Conservation (phyloP, 2,797 vertebrate genomes). For the Oryzias dopingdopingensis region DNA sequence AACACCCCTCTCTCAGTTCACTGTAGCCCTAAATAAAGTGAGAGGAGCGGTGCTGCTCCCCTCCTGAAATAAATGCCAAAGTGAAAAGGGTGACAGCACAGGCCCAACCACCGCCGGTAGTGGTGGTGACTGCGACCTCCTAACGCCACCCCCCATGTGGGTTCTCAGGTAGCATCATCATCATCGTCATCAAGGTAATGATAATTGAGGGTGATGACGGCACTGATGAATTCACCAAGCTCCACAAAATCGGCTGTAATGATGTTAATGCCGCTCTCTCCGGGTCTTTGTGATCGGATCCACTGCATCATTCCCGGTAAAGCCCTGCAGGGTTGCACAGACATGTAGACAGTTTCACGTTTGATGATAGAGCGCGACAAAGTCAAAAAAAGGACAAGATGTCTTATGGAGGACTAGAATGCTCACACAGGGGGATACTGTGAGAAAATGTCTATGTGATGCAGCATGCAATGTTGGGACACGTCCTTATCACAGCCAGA, state of each 20-base stretch:
- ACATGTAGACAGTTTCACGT: conserved; percentile 6
- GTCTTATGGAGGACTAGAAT: conserved; percentile 37
- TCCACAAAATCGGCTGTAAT: conserved; percentile 98
- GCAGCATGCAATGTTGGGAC: conserved; percentile 50
- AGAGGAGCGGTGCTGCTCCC: conserved; percentile 58
- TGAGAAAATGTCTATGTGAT: conserved; percentile 41
- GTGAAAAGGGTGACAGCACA: conserved; percentile 69
- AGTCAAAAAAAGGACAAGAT: conserved; percentile 22
- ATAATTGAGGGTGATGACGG: conserved; percentile 97
- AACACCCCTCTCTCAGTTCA: conserved; percentile 31
- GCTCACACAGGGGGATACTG: conserved; percentile 18
- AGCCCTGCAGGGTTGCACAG: conserved; percentile 76
- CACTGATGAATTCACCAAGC: conserved; percentile 97
- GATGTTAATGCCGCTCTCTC: conserved; percentile 95
- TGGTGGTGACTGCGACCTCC: conserved; percentile 41
- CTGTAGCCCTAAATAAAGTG: conserved; percentile 73
- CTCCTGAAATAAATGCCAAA: conserved; percentile 69
- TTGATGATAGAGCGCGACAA: not conserved
- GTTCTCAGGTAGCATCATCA: conserved; percentile 87
- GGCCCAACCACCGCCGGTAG: conserved; percentile 45
- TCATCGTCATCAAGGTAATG: conserved; percentile 88
- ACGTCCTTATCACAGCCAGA: conserved; percentile 31
- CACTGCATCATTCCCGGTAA: conserved; percentile 98
- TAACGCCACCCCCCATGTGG: conserved; percentile 34
- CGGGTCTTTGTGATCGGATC: conserved; percentile 91